Evolutionary conservation across 2,888 invertebrate species (phyloP), one percentile per base, ranked within the genome.

Genomic region (Apotomis betuletana): DNA sequence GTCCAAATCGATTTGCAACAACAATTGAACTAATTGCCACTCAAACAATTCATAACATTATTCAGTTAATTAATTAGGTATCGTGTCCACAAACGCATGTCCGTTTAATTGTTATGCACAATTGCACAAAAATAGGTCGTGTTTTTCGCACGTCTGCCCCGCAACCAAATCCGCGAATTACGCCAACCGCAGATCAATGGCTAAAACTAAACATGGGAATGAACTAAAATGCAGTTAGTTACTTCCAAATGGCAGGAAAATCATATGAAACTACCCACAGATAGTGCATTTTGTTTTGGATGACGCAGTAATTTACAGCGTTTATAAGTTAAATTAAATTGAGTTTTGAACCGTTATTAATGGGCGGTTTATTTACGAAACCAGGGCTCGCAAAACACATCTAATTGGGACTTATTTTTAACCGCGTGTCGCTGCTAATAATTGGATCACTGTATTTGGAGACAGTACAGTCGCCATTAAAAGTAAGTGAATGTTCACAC

Each of bases 91-190:
- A 69, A 63, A 63, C 5, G 67, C 58, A 51, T 69, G 72, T 41
- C 62, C 12, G 57, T 72, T 63, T 54, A 63, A 72, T 63, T 69
- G 63, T 68, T 63, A 58, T 52, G 57, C 62, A 6, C 52, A 46
- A 58, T n/a, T 62, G 70, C 55, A 67, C 59, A 60, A 70, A 71
- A 57, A 51, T 71, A 8, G 49, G 54, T 71, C 38, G 55, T 67
- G 36, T 73, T 67, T 77, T 73, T 78, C 77, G 82, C 81, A 63
- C 80, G 85, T 86, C 76, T 84, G 77, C 64, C 52, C 1, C 59
- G 55, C 65, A 51, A 60, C 84, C 80, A 83, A 83, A 86, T 88
- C 88, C 89, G 82, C 86, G 80, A 87, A 91, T 91, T 90, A 90
- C 82, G 82, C 83, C 76, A 70, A 83, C 87, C 85, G 80, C 86